Conservation (phyloP, 2,113 vertebrate genomes). For the Gasterosteus nipponicus region DNA sequence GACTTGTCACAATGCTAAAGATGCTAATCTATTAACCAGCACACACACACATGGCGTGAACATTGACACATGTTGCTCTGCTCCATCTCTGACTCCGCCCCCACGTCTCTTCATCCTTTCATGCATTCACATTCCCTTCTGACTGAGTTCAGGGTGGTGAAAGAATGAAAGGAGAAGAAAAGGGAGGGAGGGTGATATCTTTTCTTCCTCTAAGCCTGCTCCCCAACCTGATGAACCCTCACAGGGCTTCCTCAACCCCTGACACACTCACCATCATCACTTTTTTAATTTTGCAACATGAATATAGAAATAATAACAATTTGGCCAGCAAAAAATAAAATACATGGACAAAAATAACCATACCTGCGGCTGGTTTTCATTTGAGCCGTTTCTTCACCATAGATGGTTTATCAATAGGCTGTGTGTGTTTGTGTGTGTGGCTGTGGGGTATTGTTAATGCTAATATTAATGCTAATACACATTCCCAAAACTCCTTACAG, state of each 20-base stretch:
- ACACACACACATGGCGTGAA: neutral
- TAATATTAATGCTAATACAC: slow-evolving; percentile 4
- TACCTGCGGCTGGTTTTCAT: slow-evolving; percentile 43
- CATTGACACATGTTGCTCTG: slow-evolving; percentile 53
- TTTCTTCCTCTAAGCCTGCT: slow-evolving; percentile 44
- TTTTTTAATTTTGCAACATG: slow-evolving; percentile 2
- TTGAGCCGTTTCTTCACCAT: slow-evolving; percentile 41
- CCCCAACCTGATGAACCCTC: slow-evolving; percentile 57
- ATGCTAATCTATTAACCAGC: neutral
- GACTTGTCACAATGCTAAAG: neutral
- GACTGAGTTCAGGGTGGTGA: slow-evolving; percentile 32
- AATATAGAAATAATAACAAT: neutral
- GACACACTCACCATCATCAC: slow-evolving; percentile 1
- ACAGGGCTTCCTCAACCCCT: slow-evolving; percentile 28
- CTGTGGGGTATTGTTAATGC: slow-evolving; percentile 6
- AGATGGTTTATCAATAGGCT: slow-evolving; percentile 55
- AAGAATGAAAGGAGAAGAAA: slow-evolving; percentile 40
- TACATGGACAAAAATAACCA: slow-evolving; percentile 17
- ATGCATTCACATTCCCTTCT: slow-evolving; percentile 56
- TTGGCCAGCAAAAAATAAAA: neutral
- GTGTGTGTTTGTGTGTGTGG: slow-evolving; percentile 5
- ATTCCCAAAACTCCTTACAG: neutral
- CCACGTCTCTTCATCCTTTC: slow-evolving; percentile 23
- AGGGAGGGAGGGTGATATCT: slow-evolving; percentile 20
- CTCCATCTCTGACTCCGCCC: slow-evolving; percentile 22